Percentiles rank a stretch among this genome's conserved stretches.
These are phyloP conservation scores for Spodoptera picta DNA, from an alignment of 2,888 invertebrate species.

Conservation along the genomic window DNA sequence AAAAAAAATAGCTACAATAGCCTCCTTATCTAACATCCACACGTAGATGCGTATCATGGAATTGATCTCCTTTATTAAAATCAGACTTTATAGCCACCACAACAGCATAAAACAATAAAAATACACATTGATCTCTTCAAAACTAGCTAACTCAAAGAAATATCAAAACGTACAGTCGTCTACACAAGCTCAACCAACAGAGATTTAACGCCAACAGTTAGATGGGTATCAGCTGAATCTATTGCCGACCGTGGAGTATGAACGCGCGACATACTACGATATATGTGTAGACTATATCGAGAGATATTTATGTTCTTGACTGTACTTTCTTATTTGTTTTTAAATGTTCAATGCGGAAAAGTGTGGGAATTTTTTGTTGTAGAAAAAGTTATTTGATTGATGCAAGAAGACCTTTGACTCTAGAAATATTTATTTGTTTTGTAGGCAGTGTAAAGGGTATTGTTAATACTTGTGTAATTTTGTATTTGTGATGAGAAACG, in stretches of 20 bases:
- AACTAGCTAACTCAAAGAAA: slow-evolving; percentile 42
- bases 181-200: slow-evolving; percentile 67
- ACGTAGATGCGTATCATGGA: too few relatives aligned
- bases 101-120: too few relatives aligned
- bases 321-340: slow-evolving; percentile 58
- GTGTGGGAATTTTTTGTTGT: slow-evolving; percentile 31
- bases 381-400: too few relatives aligned
- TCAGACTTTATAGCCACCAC: too few relatives aligned
- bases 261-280: slow-evolving; percentile 65
- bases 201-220: slow-evolving; percentile 74
- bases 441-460: background rate
- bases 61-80: too few relatives aligned
- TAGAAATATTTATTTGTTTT: background rate
- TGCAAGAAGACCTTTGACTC: too few relatives aligned
- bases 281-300: slow-evolving; percentile 60
- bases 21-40: too few relatives aligned
- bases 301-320: slow-evolving; percentile 61
- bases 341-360: slow-evolving; percentile 28
- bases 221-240: slow-evolving; percentile 76
- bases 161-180: slow-evolving; percentile 62
- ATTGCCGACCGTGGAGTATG: slow-evolving; percentile 70
- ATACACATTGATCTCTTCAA: slow-evolving; percentile 4
- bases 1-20: too few relatives aligned
- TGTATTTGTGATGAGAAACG: too few relatives aligned
- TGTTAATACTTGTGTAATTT: too few relatives aligned